Percentiles rank a stretch among this genome's conserved stretches.
Evolutionary conservation across 2,888 invertebrate species (phyloP).

Genomic region (Leptarthrus brevirostris): DNA sequence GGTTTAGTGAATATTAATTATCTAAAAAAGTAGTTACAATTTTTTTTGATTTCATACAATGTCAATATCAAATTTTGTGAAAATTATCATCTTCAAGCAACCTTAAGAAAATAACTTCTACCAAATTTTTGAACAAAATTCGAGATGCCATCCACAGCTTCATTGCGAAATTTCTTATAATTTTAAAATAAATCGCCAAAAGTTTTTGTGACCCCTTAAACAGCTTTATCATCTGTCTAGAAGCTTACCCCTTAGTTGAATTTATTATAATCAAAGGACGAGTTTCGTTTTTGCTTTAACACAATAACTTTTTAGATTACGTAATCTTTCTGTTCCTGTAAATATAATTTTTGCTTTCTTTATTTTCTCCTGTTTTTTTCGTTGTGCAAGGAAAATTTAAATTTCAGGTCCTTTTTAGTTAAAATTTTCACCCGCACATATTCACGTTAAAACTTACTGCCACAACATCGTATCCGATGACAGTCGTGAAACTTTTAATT

Average conservation of each 20-base stretch:
- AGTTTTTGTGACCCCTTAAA: slow-evolving; percentile 20
- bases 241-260: slow-evolving; percentile 34
- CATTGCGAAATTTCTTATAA: slow-evolving; percentile 12
- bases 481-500: slow-evolving; percentile 25
- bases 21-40: too few relatives aligned
- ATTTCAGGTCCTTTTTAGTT: slow-evolving; percentile 10
- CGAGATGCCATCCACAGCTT: slow-evolving; percentile 14
- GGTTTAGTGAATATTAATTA: too few relatives aligned
- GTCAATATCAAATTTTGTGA: too few relatives aligned
- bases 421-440: not conserved
- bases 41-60: too few relatives aligned
- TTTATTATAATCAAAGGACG: slow-evolving; percentile 29
- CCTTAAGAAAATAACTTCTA: not conserved
- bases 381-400: slow-evolving; percentile 25
- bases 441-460: slow-evolving; percentile 1
- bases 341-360: slow-evolving; percentile 9
- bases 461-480: not conserved
- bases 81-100: too few relatives aligned
- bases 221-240: slow-evolving; percentile 44
- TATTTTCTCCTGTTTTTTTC: not conserved
- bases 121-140: not conserved
- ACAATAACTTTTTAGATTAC: slow-evolving; percentile 18
- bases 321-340: slow-evolving; percentile 20
- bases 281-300: slow-evolving; percentile 25
- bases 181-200: slow-evolving; percentile 29